Base-by-base conservation (phyloP, 2,797 vertebrate species). In the Onychomys arenicola region DNA sequence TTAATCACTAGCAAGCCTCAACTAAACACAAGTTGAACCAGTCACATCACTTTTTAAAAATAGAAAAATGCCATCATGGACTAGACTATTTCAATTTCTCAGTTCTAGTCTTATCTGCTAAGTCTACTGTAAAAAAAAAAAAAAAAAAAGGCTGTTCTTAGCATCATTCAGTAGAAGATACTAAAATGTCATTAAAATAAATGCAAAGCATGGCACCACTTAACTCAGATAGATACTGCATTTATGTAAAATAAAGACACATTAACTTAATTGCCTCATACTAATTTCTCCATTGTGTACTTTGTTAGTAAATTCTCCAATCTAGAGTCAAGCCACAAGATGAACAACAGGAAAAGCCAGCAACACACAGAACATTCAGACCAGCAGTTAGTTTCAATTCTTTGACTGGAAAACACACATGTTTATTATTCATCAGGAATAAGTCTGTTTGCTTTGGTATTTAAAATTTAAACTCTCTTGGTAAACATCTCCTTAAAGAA, bases 401-500 rank as follows among this genome's bases (percentile, higher is more conserved):
- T 23, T 34, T 84, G 90, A 71, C 6, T 46, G 0, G 75, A 89
- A 21, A 82, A 73, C 77, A 27, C n/a, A 93, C 14, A 34, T 59
- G 21, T 82, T 78, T 94, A 40, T 49, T 73, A 12, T 84, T 96
- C 8, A 49, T 89, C 88, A 85, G n/a, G 16, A 92, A 94, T 94
- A 65, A 86, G 0, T 78, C 12, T 59, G 11, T 88, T 93, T 96
- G 6, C 23, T 89, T 94, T 80, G 27, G 12, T 87, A 65, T 87
- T 95, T 90, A 92, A 89, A 63, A 73, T 93, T 90, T 85, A 37
- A 91, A 91, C 29, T 46, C 40, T 69, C 73, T 85, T 78, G 55
- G 55, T 90, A 96, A 97, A 86, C 34, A 27, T 17, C 78, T n/a
- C 3, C 6, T 21, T 6, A 17, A 85, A 89, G 73, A 63, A 71